phyloP scores from a whole-genome alignment of 2,888 invertebrate species.

The Heliconius ismenius region DNA sequence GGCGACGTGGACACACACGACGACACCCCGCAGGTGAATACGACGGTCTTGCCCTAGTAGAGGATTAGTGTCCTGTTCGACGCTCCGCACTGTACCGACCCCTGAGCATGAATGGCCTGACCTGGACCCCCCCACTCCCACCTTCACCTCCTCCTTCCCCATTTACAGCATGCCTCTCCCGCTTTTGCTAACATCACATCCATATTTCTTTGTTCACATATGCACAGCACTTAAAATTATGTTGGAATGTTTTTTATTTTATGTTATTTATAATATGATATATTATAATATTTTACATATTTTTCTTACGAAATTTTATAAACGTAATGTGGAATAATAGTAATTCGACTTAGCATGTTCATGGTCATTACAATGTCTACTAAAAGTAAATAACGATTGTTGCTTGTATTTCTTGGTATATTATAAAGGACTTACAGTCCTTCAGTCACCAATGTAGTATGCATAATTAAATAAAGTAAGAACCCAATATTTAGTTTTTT shows the following conservation, averaged over 20 bases:
- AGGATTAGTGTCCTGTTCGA: slow-evolving; percentile 67
- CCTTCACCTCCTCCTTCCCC: slow-evolving; percentile 51
- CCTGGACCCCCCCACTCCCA: slow-evolving; percentile 45
- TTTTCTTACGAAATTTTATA: not conserved
- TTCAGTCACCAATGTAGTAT: not conserved
- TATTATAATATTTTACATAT: not conserved
- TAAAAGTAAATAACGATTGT: not conserved
- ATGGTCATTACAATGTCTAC: not conserved
- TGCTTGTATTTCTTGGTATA: not conserved
- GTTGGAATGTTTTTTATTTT: not conserved
- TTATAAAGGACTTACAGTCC: not conserved
- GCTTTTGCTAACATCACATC: slow-evolving; percentile 63
- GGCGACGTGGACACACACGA: slow-evolving; percentile 30
- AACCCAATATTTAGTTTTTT: not conserved
- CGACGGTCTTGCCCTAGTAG: slow-evolving; percentile 73
- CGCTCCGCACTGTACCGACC: slow-evolving; percentile 45
- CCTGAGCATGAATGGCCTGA: slow-evolving; percentile 47
- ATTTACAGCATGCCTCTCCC: slow-evolving; percentile 44
- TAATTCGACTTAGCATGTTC: not conserved
- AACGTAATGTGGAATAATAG: not conserved
- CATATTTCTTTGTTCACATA: slow-evolving; percentile 28
- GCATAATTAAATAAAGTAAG: not conserved
- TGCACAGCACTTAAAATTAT: not conserved
- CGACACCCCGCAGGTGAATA: slow-evolving; percentile 72
- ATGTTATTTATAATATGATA: not conserved